Evolutionary conservation across 2,888 invertebrate genomes (phyloP).

Genomic region (Lucinisca nassula): DNA sequence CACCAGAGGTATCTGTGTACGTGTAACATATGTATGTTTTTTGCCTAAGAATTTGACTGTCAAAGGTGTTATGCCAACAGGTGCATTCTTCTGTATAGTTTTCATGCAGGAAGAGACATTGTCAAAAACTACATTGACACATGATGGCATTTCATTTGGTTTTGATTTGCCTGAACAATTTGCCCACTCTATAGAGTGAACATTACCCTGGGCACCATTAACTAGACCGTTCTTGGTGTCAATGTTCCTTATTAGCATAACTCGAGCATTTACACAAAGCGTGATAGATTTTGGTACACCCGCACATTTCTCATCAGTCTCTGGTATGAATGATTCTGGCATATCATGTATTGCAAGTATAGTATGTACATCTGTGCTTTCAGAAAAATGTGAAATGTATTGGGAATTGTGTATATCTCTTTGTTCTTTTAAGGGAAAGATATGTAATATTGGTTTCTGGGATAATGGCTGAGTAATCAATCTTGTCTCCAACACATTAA

Average conservation of each 20-base stretch:
- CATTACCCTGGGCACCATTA: constrained; percentile 15
- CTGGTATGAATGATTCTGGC: too few relatives aligned
- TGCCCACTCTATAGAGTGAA: neutral
- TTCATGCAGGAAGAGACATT: too few relatives aligned
- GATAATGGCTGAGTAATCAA: too few relatives aligned
- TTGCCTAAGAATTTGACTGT: neutral
- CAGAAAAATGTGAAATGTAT: neutral
- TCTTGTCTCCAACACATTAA: neutral
- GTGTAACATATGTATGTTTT: neutral
- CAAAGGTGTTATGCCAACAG: neutral
- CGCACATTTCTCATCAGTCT: neutral
- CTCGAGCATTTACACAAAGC: neutral
- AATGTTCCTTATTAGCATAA: neutral
- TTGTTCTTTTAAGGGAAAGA: neutral
- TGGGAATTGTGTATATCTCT: neutral
- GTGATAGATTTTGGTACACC: neutral
- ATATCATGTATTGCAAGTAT: neutral
- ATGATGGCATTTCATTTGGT: neutral
- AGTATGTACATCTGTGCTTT: neutral
- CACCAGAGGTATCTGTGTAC: neutral
- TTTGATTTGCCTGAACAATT: neutral
- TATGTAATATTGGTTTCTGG: neutral
- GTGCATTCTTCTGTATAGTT: neutral
- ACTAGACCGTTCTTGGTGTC: neutral
- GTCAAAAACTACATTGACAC: neutral